Conservation (phyloP, 2,888 invertebrate genomes). For the Cyclophora punctaria region DNA sequence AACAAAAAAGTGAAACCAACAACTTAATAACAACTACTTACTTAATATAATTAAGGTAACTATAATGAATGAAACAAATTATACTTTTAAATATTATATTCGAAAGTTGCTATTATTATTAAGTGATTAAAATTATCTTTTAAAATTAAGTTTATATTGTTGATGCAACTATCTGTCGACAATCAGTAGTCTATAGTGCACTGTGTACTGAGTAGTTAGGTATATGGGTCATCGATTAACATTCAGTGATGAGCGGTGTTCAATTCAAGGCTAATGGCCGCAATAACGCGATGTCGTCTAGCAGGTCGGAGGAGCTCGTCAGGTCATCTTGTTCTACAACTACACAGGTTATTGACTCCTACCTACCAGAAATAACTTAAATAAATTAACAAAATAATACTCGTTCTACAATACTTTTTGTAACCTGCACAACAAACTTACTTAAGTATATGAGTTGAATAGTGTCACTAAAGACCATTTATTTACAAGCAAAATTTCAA, state of each 20-base stretch:
- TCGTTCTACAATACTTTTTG: neutral
- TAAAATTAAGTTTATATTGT: too few relatives aligned
- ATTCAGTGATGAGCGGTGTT: neutral
- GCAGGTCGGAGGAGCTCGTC: slow-evolving; percentile 7
- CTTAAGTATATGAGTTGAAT: neutral
- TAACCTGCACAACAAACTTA: too few relatives aligned
- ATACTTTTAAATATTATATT: too few relatives aligned
- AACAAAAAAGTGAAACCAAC: too few relatives aligned
- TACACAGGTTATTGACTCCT: slow-evolving; percentile 15
- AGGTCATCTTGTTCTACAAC: slow-evolving; percentile 14
- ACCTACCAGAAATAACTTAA: neutral
- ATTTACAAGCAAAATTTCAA: slow-evolving; percentile 60
- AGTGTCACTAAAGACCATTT: neutral
- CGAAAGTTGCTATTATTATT: too few relatives aligned
- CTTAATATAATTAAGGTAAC: too few relatives aligned
- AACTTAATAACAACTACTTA: too few relatives aligned
- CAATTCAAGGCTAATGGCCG: slow-evolving; percentile 7
- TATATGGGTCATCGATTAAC: slow-evolving; percentile 1
- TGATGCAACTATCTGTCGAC: too few relatives aligned
- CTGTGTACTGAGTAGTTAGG: too few relatives aligned
- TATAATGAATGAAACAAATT: too few relatives aligned
- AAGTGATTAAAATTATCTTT: too few relatives aligned
- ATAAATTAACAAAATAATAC: slow-evolving; percentile 1
- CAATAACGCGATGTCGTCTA: slow-evolving; percentile 4
- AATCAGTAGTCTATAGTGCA: too few relatives aligned